phyloP scores from a whole-genome alignment of 2,797 vertebrate species.

The Manis crassicaudata region DNA sequence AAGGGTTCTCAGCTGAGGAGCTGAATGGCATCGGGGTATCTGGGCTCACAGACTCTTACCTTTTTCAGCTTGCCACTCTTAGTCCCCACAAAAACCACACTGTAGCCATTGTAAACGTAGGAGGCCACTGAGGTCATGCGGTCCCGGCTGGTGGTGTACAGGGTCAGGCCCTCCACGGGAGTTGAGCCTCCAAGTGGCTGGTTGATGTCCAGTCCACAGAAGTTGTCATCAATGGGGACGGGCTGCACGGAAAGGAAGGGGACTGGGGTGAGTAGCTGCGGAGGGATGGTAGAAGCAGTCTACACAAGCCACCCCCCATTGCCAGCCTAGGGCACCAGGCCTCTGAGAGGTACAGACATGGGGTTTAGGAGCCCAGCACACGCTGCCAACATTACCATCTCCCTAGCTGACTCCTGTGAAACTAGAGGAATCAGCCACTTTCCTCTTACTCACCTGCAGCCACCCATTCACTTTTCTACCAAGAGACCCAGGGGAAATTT shows the following conservation, averaged over 20 bases:
- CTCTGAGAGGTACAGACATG: background rate
- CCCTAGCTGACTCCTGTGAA: background rate
- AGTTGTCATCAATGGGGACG: conserved; percentile 97
- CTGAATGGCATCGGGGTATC: accelerated
- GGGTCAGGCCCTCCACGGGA: conserved; percentile 94
- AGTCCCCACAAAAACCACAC: conserved; percentile 97
- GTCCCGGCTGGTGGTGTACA: conserved; percentile 95
- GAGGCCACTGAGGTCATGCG: conserved; percentile 97
- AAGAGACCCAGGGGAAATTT: background rate
- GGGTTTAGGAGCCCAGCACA: background rate
- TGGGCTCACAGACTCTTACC: conserved; percentile 85
- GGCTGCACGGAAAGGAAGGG: conserved; percentile 87
- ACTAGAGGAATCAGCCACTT: background rate
- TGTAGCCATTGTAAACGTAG: conserved; percentile 97
- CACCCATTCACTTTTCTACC: background rate
- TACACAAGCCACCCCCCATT: accelerated
- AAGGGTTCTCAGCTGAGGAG: background rate
- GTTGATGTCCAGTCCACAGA: conserved; percentile 99
- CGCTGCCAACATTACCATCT: background rate
- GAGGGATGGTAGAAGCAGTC: accelerated
- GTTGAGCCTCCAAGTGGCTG: conserved; percentile 96
- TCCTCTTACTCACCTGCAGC: background rate
- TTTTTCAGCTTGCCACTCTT: conserved; percentile 97
- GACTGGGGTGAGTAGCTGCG: background rate
- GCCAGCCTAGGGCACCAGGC: background rate